Evolutionary conservation across 53 echinoderm and acorn worm species (phyloP).

Genomic region (Hippasteria phrygiana): DNA sequence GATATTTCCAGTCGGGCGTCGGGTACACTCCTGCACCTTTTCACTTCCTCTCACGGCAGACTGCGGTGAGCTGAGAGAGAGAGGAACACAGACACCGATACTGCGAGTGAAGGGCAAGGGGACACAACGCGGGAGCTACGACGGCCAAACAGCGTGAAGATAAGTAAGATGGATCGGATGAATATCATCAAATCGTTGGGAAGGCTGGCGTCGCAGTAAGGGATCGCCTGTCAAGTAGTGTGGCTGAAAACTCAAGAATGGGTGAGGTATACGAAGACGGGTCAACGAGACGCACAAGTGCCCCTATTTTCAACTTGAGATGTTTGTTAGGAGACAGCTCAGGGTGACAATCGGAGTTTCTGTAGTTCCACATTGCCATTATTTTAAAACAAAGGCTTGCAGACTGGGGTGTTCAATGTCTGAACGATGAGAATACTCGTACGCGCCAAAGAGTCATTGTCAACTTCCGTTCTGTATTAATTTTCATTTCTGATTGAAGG

Average conservation of each 20-base stretch:
- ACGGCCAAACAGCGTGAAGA: not conserved
- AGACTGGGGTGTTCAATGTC: not conserved
- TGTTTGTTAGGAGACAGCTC: slow-evolving; percentile 5
- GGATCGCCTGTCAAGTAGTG: slow-evolving; percentile 41
- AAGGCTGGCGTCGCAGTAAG: slow-evolving; percentile 18
- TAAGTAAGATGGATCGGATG: slow-evolving; percentile 32
- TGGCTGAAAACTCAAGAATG: slow-evolving; percentile 24
- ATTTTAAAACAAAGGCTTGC: not conserved
- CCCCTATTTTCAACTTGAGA: slow-evolving; percentile 1
- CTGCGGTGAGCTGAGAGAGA: not conserved
- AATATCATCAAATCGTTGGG: slow-evolving; percentile 3
- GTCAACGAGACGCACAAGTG: slow-evolving; percentile 33
- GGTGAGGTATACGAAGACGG: not conserved
- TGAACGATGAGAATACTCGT: not conserved
- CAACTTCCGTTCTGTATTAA: not conserved
- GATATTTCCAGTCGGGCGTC: slow-evolving; percentile 59
- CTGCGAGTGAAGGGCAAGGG: slow-evolving; percentile 10
- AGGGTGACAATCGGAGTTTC: slow-evolving; percentile 16
- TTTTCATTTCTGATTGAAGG: not conserved
- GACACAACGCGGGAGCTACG: not conserved
- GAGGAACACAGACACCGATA: slow-evolving; percentile 36
- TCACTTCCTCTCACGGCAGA: slow-evolving; percentile 36
- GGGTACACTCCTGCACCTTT: slow-evolving; percentile 55
- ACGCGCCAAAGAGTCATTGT: not conserved
- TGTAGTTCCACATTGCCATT: not conserved